phyloP scores from a whole-genome alignment of 2,113 vertebrate species.

The human (Homo sapiens) region GRCh38 chr4:13763001-13763500 shows the following conservation, averaged over 20 bases:
- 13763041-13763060: background rate
- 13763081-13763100: background rate
- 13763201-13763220: background rate
- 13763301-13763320: background rate
- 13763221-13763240: background rate
- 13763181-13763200: background rate
- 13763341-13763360: background rate
- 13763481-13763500: background rate
- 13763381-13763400: background rate
- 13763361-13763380: background rate
- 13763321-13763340: background rate
- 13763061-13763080: no score
- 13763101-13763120: background rate
- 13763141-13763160: background rate
- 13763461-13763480: background rate
- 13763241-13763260: background rate
- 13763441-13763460: background rate
- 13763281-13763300: background rate
- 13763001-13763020: background rate
- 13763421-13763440: background rate
- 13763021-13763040: background rate
- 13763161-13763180: background rate
- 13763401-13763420: fast-evolving
- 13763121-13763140: background rate
- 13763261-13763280: background rate